Evolutionary conservation across 2,113 vertebrate genomes (phyloP).

Genomic region (Pangasianodon gigas): DNA sequence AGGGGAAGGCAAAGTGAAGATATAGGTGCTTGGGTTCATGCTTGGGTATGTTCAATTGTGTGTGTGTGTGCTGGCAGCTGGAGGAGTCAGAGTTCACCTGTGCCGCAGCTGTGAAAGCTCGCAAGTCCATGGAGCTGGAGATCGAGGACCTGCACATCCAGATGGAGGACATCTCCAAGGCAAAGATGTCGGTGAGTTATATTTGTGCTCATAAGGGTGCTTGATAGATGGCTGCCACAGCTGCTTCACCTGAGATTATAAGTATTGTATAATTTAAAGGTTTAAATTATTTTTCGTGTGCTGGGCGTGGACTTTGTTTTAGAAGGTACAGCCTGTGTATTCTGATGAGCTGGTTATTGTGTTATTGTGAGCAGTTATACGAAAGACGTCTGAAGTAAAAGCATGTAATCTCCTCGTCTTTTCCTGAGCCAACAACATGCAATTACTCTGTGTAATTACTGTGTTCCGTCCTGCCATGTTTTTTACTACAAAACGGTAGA

Average conservation of each 20-base stretch:
- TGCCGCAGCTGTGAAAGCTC: constrained; percentile 87
- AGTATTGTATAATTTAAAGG: not conserved
- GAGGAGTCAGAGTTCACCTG: constrained; percentile 97
- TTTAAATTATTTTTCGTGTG: not conserved
- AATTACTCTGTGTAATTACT: constrained; percentile 47
- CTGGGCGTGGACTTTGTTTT: not conserved
- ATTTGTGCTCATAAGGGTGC: not conserved
- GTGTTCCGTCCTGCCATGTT: constrained; percentile 37
- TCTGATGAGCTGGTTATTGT: constrained; percentile 13
- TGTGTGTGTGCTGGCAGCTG: constrained; percentile 73
- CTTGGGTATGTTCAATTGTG: not conserved
- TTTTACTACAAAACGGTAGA: constrained; percentile 39
- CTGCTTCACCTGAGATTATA: not conserved
- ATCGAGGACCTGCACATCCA: constrained; percentile 96
- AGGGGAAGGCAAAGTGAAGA: not conserved
- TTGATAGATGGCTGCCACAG: not conserved
- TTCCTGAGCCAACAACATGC: constrained; percentile 36
- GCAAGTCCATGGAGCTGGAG: constrained; percentile 96
- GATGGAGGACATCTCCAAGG: constrained; percentile 90
- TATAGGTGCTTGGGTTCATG: not conserved
- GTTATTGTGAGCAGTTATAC: constrained; percentile 27
- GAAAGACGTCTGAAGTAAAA: constrained; percentile 30
- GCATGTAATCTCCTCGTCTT: constrained; percentile 43
- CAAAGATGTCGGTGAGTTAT: constrained; percentile 84
- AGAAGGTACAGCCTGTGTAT: not conserved